Percentiles rank a stretch among this genome's conserved stretches.
These are phyloP conservation scores for Calypte anna DNA, from an alignment of 2,113 vertebrate species.

Conservation along the genomic window DNA sequence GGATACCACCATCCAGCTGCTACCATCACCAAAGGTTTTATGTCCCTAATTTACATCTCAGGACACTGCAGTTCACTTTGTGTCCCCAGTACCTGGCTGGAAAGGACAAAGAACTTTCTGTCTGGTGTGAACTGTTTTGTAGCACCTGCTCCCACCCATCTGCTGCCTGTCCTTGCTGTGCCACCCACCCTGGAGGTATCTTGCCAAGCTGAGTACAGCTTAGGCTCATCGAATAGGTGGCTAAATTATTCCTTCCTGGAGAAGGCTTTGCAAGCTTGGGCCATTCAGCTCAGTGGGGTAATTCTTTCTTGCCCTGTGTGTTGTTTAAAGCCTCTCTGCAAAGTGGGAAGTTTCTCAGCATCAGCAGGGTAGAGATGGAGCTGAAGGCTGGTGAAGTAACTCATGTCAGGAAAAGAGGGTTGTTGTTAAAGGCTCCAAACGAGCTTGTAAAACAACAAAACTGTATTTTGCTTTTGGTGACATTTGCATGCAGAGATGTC, in stretches of 20 bases:
- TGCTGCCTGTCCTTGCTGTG: neutral
- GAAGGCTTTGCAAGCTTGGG: neutral
- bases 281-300: neutral
- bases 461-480: neutral
- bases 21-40: neutral
- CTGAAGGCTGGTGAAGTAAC: neutral
- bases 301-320: neutral
- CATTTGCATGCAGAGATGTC: neutral
- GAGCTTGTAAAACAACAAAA: neutral
- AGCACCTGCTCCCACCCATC: conserved; percentile 15
- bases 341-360: neutral
- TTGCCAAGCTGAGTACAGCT: neutral
- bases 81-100: neutral
- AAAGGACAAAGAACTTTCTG: conserved; percentile 61
- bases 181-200: neutral
- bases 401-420: neutral
- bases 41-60: neutral
- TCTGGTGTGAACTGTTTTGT: neutral
- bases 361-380: neutral
- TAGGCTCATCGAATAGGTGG: neutral
- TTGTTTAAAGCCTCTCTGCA: neutral
- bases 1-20: neutral
- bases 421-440: neutral
- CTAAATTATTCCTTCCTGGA: neutral
- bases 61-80: neutral